Evolutionary conservation across 2,797 vertebrate species (phyloP).

Genomic region (Xiphorhynchus erythropygius): DNA sequence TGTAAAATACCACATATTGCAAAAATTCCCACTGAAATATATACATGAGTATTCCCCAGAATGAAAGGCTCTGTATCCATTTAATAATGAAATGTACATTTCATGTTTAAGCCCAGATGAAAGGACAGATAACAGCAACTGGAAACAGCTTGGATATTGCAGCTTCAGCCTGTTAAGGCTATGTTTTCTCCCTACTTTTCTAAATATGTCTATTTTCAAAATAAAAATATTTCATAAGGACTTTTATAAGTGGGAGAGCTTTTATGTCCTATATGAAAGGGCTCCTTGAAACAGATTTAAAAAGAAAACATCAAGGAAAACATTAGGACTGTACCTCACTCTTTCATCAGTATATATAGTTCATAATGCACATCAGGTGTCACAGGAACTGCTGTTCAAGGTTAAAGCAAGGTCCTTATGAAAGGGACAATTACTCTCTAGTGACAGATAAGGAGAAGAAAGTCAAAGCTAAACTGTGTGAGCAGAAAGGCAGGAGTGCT

Average conservation of each 20-base stretch:
- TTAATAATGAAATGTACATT: not conserved
- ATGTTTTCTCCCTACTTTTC: not conserved
- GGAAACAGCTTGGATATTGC: not conserved
- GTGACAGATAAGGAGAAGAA: constrained; percentile 48
- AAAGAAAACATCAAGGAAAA: constrained; percentile 36
- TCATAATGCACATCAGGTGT: constrained; percentile 31
- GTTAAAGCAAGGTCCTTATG: constrained; percentile 58
- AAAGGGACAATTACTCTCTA: constrained; percentile 60
- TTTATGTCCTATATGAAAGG: constrained; percentile 15
- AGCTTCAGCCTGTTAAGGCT: not conserved
- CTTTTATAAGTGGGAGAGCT: not conserved
- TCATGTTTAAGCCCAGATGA: not conserved
- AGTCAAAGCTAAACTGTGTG: not conserved
- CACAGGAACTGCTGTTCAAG: constrained; percentile 50
- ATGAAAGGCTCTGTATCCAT: not conserved
- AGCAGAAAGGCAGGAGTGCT: constrained; percentile 25
- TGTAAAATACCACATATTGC: not conserved
- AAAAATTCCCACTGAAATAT: not conserved
- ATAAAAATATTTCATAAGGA: not conserved
- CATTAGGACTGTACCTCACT: constrained; percentile 12
- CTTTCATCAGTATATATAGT: constrained; percentile 62
- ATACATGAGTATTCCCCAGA: not conserved
- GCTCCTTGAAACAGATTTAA: constrained; percentile 31
- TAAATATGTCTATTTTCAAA: not conserved
- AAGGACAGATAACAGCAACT: not conserved